Evolutionary conservation across 2,113 vertebrate species (phyloP).

Genomic region (Echinops telfairi): DNA sequence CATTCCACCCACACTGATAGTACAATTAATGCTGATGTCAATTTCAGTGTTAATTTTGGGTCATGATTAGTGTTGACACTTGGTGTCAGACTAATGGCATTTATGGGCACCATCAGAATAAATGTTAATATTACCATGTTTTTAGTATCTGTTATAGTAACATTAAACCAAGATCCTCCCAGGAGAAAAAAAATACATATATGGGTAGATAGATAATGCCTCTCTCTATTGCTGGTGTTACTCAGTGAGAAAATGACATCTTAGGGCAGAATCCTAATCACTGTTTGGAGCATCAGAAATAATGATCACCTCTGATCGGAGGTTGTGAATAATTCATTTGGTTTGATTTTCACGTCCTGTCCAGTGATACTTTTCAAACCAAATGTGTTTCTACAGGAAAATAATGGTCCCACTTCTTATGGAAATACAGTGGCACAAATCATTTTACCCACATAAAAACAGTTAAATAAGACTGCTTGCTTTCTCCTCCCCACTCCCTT

Average conservation of each 20-base stretch:
- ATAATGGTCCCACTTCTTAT: slow-evolving; percentile 91
- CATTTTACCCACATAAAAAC: slow-evolving; percentile 89
- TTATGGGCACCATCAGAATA: slow-evolving; percentile 83
- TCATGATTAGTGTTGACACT: slow-evolving; percentile 89
- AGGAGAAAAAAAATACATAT: slow-evolving; percentile 83
- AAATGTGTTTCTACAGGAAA: slow-evolving; percentile 91
- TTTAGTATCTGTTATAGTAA: slow-evolving; percentile 81
- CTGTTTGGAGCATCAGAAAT: slow-evolving; percentile 89
- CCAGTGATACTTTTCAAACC: slow-evolving; percentile 90
- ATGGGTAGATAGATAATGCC: slow-evolving; percentile 76
- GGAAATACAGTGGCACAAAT: slow-evolving; percentile 90
- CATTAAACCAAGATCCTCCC: slow-evolving; percentile 77
- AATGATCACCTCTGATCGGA: slow-evolving; percentile 90
- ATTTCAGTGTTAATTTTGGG: slow-evolving; percentile 90
- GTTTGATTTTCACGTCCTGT: slow-evolving; percentile 89
- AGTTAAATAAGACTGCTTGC: slow-evolving; percentile 87
- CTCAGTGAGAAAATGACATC: slow-evolving; percentile 88
- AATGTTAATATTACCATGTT: slow-evolving; percentile 78
- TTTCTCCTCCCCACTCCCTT: slow-evolving; percentile 48
- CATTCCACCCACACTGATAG: slow-evolving; percentile 85
- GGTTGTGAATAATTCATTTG: slow-evolving; percentile 90
- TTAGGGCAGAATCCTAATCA: slow-evolving; percentile 89
- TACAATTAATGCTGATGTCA: slow-evolving; percentile 89
- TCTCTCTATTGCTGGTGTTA: slow-evolving; percentile 79
- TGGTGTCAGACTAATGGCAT: slow-evolving; percentile 84